Evolutionary conservation across 2,888 invertebrate species (phyloP).

Genomic region (Meganola albula): DNA sequence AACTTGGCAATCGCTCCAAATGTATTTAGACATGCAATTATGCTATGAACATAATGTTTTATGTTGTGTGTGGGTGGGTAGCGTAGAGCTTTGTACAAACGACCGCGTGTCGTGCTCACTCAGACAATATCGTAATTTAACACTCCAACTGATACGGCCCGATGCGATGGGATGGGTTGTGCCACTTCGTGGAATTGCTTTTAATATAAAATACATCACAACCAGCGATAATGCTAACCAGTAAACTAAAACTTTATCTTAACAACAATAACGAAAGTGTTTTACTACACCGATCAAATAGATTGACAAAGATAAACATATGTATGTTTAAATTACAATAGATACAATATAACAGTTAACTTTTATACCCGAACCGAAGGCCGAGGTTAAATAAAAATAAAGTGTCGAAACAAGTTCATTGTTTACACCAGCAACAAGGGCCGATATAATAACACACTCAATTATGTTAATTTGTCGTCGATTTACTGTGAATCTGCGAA

Average conservation of each 20-base stretch:
- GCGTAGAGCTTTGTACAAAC: constrained; percentile 30
- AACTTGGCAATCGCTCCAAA: constrained; percentile 21
- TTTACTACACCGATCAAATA: no score
- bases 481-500: constrained; percentile 70
- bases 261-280: neutral
- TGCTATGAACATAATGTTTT: constrained; percentile 15
- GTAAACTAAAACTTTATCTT: neutral
- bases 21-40: constrained; percentile 23
- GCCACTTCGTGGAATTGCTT: constrained; percentile 3
- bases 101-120: constrained; percentile 29
- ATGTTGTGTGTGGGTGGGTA: constrained; percentile 18
- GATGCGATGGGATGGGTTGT: neutral
- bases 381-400: constrained; percentile 33
- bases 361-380: constrained; percentile 16
- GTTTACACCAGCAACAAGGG: constrained; percentile 41
- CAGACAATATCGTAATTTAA: constrained; percentile 36
- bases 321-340: constrained; percentile 15
- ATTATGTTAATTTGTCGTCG: constrained; percentile 70
- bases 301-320: no score
- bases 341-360: constrained; percentile 7
- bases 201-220: constrained; percentile 6
- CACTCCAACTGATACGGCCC: constrained; percentile 12
- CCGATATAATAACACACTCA: constrained; percentile 60
- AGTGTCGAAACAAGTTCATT: constrained; percentile 32
- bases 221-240: constrained; percentile 12